Base-by-base conservation (phyloP, 2,113 vertebrate genomes). In the Nicator chloris region DNA sequence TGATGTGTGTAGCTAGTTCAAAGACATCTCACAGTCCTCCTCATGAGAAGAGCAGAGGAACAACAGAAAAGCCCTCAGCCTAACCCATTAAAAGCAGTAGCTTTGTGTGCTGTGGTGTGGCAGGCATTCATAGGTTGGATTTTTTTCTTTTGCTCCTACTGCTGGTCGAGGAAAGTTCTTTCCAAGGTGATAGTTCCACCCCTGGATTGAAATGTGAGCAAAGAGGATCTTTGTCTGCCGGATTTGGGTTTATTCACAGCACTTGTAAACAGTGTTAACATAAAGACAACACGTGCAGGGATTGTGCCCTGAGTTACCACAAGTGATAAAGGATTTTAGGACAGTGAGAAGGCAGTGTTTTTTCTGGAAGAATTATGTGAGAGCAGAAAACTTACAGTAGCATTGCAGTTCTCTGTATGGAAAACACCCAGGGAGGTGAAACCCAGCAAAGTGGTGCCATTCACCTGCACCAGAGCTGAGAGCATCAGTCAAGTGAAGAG, bases 1-100 rank as follows among this genome's bases (percentile, higher is more conserved):
- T 96, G 79, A 84, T 96, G 82, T 86, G 73, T 91, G 39, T 86
- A 97, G 88, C 78, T 91, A 70, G 75, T 93, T 97, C 92, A 97
- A 97, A 95, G 94, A 63, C 37, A 93, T 80, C 47, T 88, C 86
- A 59, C 53, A 53, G 87, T 37, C 27, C 44, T 95, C 40, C 78
- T 93, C 65, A 45, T 93, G 92, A 93, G 73, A 82, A 92, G 31
- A 64, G 71, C 37, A 79, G 54, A 81, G 45, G 77, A 83, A 72
- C 9, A 76, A n/a, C 35, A 70, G 77, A 83, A 56, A 81, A 94
- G 40, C 56, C 72, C 45, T 78, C 70, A 94, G 71, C 64, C 14
- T 51, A 45, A 73, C 45, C 95, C 96, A 95, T 82, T 91, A 75
- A 91, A 96, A 97, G 78, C 72, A 94, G 81, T 45, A 45, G 17